Evolutionary conservation across 2,113 vertebrate species (phyloP).

Genomic region (Rhegmatorhina hoffmannsi): DNA sequence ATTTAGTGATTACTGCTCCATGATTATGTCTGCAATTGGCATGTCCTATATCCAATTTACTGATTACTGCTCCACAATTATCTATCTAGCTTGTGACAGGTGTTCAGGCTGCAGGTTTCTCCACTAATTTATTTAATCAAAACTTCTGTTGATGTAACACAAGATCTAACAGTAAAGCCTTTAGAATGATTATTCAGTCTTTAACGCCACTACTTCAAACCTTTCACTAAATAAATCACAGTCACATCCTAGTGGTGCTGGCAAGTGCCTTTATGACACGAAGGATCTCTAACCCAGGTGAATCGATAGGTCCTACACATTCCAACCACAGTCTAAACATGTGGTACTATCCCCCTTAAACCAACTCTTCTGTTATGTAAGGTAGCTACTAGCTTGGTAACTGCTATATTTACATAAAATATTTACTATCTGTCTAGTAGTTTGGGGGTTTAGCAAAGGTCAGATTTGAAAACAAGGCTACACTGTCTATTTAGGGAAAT

Average conservation of each 20-base stretch:
- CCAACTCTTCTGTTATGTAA: background rate
- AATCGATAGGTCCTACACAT: background rate
- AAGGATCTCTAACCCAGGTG: background rate
- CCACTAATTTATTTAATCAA: background rate
- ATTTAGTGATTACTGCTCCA: background rate
- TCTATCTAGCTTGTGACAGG: background rate
- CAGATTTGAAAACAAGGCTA: background rate
- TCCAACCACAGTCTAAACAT: background rate
- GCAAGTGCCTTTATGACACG: background rate
- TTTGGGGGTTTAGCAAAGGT: background rate
- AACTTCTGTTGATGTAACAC: background rate
- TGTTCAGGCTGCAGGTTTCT: background rate
- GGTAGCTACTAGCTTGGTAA: background rate
- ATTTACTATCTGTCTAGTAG: background rate
- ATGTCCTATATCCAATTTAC: background rate
- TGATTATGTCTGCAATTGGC: background rate
- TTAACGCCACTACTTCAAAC: background rate
- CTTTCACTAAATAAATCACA: background rate
- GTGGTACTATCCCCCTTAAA: background rate
- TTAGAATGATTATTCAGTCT: background rate
- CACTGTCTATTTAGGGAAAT: background rate
- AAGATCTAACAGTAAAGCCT: background rate
- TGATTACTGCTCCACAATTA: background rate
- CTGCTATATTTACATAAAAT: background rate
- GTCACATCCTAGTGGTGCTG: background rate